A percentile compares a stretch with the other conserved stretches of the same genome.
phyloP scores from a whole-genome alignment of 2,888 invertebrate species.

The Thysanoteuthis rhombus region DNA sequence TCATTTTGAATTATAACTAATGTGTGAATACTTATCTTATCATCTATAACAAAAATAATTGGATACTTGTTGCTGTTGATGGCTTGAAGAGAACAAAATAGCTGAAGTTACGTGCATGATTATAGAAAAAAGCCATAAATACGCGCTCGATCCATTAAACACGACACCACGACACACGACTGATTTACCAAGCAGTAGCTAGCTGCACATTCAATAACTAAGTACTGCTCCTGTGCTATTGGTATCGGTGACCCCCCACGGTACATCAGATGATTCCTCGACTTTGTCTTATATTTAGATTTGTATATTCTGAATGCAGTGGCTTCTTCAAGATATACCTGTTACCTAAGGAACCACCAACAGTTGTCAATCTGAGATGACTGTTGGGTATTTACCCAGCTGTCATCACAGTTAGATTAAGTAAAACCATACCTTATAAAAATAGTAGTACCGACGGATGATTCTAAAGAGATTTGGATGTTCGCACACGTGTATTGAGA shows the following conservation, averaged over 20 bases:
- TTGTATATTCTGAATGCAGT: neutral
- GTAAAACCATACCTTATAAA: neutral
- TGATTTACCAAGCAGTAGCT: too few species aligned
- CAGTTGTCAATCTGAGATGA: neutral
- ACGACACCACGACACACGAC: too few species aligned
- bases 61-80: too few species aligned
- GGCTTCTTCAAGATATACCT: neutral
- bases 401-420: too few species aligned
- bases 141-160: too few species aligned
- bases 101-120: too few species aligned
- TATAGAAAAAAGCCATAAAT: too few species aligned
- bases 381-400: neutral
- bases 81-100: too few species aligned
- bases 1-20: too few species aligned
- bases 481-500: neutral
- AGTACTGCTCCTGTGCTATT: neutral
- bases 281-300: neutral
- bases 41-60: too few species aligned
- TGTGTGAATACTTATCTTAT: too few species aligned
- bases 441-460: neutral
- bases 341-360: neutral
- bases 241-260: neutral
- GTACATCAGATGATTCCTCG: neutral
- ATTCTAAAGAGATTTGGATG: neutral
- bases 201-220: neutral